Conservation (phyloP, 1,140 invertebrate genomes). For the Calliopsis andreniformis region DNA sequence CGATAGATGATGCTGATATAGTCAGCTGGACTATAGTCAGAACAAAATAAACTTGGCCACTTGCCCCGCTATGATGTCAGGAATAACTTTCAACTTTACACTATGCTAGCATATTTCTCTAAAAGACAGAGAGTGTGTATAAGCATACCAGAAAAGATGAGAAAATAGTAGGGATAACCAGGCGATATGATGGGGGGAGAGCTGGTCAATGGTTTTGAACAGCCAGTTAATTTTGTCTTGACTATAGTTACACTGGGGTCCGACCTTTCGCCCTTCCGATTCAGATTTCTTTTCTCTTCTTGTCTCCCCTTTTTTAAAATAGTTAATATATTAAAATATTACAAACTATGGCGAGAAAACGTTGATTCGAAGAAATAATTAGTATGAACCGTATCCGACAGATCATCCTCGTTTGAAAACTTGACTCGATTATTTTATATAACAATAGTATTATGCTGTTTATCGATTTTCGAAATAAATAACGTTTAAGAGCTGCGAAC, state of each 20-base stretch:
- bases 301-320: slow-evolving; percentile 15
- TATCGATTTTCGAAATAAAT: slow-evolving; percentile 64
- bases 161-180: too few relatives aligned
- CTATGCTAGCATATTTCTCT: too few relatives aligned
- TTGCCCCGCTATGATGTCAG: too few relatives aligned
- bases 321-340: slow-evolving; percentile 70
- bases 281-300: slow-evolving; percentile 15
- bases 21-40: background rate
- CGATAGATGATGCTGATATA: background rate
- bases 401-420: slow-evolving; percentile 56
- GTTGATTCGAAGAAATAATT: slow-evolving; percentile 68
- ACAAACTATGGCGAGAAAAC: slow-evolving; percentile 67
- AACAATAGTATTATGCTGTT: slow-evolving; percentile 70
- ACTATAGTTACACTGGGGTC: background rate
- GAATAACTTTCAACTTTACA: too few relatives aligned
- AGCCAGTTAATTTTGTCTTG: too few relatives aligned
- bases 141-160: too few relatives aligned
- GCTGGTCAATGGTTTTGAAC: too few relatives aligned
- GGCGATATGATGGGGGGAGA: too few relatives aligned
- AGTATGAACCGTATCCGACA: slow-evolving; percentile 53
- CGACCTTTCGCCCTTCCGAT: slow-evolving; percentile 57
- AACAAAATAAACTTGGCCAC: too few relatives aligned
- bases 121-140: too few relatives aligned
- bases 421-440: slow-evolving; percentile 63
- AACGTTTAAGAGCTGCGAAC: slow-evolving; percentile 50